These are phyloP conservation scores for Jordanella pulchra DNA, from an alignment of 2,797 vertebrate species.

Conservation along the genomic window DNA sequence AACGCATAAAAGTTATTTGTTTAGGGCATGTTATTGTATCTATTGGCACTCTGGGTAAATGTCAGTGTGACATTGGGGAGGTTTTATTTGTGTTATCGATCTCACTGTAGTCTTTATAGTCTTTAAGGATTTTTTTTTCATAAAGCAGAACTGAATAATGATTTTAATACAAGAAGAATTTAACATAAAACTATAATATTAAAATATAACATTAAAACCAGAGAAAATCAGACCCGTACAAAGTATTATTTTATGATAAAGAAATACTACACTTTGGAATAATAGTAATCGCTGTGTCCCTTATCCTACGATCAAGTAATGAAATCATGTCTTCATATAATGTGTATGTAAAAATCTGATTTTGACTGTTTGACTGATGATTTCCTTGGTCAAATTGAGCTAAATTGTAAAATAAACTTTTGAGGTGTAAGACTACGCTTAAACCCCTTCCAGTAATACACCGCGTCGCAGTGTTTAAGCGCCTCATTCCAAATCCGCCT, in stretches of 20 bases:
- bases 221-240: not conserved
- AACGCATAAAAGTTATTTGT: no score
- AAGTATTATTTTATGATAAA: not conserved
- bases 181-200: not conserved
- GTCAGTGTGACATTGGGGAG: no score
- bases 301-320: not conserved
- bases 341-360: no score
- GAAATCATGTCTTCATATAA: no score
- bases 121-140: not conserved
- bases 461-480: no score
- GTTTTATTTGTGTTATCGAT: not conserved
- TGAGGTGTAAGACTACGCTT: no score
- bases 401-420: no score
- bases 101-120: not conserved
- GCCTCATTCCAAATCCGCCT: not conserved
- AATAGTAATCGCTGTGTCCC: not conserved
- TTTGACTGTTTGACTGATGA: no score
- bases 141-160: not conserved
- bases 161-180: not conserved
- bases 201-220: not conserved
- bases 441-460: not conserved
- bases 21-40: not conserved
- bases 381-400: no score
- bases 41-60: no score
- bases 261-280: not conserved